These are phyloP conservation scores for Mormyrops boulengeri DNA, from an alignment of 2,797 vertebrate genomes.

Conservation along the genomic window DNA sequence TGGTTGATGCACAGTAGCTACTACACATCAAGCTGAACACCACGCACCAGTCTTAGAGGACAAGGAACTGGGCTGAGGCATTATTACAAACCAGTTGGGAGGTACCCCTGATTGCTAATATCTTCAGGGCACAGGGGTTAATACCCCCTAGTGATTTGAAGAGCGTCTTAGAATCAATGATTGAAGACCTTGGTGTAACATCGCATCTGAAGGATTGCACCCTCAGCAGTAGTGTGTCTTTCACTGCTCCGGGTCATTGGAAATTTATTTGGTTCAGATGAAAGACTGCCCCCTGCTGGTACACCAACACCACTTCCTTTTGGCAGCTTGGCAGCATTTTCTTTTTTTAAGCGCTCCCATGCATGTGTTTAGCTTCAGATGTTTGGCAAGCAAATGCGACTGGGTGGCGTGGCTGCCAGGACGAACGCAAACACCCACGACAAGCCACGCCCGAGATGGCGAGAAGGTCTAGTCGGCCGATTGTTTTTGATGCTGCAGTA, in stretches of 20 bases:
- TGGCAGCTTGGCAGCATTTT: background rate
- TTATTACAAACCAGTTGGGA: background rate
- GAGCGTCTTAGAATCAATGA: background rate
- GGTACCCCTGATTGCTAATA: background rate
- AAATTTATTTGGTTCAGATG: background rate
- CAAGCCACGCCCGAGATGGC: background rate
- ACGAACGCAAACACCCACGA: background rate
- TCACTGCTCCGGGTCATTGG: background rate
- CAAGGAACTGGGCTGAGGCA: background rate
- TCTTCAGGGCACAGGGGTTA: background rate
- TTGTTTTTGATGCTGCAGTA: background rate
- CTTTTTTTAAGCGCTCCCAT: background rate
- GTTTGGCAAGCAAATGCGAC: background rate
- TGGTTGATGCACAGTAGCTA: background rate
- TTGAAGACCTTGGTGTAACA: background rate
- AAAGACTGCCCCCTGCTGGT: constrained; percentile 3
- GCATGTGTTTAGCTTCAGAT: background rate
- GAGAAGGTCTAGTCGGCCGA: background rate
- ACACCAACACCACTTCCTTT: background rate
- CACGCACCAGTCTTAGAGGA: background rate
- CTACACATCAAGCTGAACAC: background rate
- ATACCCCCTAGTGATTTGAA: constrained; percentile 2
- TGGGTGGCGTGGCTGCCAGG: background rate
- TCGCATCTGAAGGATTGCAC: background rate
- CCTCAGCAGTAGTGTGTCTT: background rate